Evolutionary conservation across 2,113 vertebrate genomes (phyloP).

Genomic region (Brachyhypopomus occidentalis): DNA sequence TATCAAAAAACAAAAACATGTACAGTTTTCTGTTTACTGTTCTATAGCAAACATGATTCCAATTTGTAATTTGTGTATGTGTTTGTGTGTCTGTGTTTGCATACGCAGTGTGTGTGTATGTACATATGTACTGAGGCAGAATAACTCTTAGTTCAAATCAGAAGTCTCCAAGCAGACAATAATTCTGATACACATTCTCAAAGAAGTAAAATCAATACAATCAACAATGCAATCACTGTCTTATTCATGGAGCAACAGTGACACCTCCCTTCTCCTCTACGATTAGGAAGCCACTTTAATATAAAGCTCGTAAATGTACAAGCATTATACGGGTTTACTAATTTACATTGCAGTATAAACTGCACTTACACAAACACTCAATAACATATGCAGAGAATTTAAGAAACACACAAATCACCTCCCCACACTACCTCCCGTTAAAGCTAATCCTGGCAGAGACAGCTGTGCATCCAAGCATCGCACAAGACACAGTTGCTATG

Average conservation of each 20-base stretch:
- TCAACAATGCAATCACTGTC: background rate
- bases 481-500: conserved; percentile 73
- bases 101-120: background rate
- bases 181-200: background rate
- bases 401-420: background rate
- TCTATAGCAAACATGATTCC: background rate
- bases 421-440: conserved; percentile 24
- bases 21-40: background rate
- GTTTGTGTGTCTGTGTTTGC: background rate
- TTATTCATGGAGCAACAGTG: background rate
- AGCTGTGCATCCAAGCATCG: conserved; percentile 64
- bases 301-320: no score
- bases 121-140: background rate
- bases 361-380: background rate
- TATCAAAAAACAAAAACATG: background rate
- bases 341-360: background rate
- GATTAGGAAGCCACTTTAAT: no score
- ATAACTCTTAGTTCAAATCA: background rate
- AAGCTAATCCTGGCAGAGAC: conserved; percentile 62
- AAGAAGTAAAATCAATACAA: background rate
- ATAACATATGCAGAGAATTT: conserved; percentile 13
- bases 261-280: background rate
- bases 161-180: background rate
- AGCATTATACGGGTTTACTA: no score
- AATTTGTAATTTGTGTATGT: background rate